Conservation (phyloP, 2,113 vertebrate species). For the Prietella phreatophila region DNA sequence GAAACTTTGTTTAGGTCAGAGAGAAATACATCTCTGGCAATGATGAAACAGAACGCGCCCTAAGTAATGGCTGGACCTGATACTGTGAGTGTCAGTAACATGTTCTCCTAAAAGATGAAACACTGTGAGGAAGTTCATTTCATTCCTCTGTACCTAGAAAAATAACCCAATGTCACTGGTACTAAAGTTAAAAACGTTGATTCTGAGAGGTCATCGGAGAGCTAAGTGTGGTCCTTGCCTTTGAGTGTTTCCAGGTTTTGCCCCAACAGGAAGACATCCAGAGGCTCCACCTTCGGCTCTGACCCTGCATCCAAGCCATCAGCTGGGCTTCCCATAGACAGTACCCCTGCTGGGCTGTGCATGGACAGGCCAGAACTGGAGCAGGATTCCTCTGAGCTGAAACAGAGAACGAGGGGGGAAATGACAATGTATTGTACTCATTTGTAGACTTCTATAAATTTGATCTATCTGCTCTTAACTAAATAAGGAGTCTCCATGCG, state of each 20-base stretch:
- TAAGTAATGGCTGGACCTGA: background rate
- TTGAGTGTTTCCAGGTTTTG: slow-evolving; percentile 55
- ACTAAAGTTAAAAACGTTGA: background rate
- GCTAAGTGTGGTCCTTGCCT: slow-evolving; percentile 52
- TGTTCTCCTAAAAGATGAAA: background rate
- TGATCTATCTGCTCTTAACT: background rate
- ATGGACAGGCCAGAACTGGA: slow-evolving; percentile 38
- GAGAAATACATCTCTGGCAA: background rate
- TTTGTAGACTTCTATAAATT: background rate
- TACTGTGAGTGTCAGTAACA: background rate
- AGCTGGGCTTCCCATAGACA: slow-evolving; percentile 11
- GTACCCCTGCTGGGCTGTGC: slow-evolving; percentile 54
- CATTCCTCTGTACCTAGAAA: background rate
- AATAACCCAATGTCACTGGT: background rate
- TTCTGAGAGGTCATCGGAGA: background rate
- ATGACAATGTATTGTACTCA: background rate
- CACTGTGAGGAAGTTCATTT: background rate
- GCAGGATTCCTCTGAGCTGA: slow-evolving; percentile 62
- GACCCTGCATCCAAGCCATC: slow-evolving; percentile 33
- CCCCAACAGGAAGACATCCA: slow-evolving; percentile 50
- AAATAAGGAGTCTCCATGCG: background rate
- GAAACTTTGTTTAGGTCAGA: background rate
- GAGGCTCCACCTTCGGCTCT: slow-evolving; percentile 45
- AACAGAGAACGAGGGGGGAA: background rate
- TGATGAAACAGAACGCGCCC: background rate